A percentile compares a stretch with the other conserved stretches of the same genome.
Conservation (phyloP, 2,888 invertebrate species). For the Ptychoptera contaminata region DNA sequence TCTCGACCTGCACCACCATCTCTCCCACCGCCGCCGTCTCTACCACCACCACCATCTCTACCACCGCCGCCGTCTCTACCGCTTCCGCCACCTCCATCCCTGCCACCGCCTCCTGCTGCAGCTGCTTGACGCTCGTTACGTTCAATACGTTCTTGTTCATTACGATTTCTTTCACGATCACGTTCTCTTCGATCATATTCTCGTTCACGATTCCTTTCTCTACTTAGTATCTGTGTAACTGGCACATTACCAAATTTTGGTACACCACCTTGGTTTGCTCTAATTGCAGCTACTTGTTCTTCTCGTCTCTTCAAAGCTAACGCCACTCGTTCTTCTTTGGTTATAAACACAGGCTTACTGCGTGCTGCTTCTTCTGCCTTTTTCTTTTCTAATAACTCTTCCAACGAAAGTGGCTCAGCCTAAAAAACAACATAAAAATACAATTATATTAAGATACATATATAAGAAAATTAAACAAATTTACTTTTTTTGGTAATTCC, state of each 20-base stretch:
- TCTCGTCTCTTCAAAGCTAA: conserved; percentile 80
- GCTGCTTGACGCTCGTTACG: neutral
- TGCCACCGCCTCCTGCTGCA: conserved; percentile 8
- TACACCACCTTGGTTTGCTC: conserved; percentile 40
- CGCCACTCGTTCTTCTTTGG: conserved; percentile 86
- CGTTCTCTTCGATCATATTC: conserved; percentile 14
- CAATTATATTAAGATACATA: neutral
- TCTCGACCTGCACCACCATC: conserved; percentile 19
- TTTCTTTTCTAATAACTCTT: conserved; percentile 88
- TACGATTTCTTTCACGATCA: neutral
- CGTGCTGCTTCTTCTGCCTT: conserved; percentile 90
- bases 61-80: conserved; percentile 32
- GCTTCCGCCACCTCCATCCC: conserved; percentile 29
- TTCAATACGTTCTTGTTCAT: neutral
- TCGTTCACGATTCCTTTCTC: neutral
- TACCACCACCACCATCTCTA: conserved; percentile 35
- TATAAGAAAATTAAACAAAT: neutral
- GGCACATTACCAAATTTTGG: conserved; percentile 11
- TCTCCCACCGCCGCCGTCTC: conserved; percentile 12
- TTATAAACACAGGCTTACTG: conserved; percentile 92
- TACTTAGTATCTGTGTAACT: conserved; percentile 8
- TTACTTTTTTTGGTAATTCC: conserved; percentile 26
- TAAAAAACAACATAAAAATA: neutral
- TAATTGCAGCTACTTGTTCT: conserved; percentile 71
- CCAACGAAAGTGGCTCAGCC: conserved; percentile 80